Percentiles rank a stretch among this genome's conserved stretches.
Conservation (phyloP, 1,140 invertebrate genomes). For the Drosophila bocki region DNA sequence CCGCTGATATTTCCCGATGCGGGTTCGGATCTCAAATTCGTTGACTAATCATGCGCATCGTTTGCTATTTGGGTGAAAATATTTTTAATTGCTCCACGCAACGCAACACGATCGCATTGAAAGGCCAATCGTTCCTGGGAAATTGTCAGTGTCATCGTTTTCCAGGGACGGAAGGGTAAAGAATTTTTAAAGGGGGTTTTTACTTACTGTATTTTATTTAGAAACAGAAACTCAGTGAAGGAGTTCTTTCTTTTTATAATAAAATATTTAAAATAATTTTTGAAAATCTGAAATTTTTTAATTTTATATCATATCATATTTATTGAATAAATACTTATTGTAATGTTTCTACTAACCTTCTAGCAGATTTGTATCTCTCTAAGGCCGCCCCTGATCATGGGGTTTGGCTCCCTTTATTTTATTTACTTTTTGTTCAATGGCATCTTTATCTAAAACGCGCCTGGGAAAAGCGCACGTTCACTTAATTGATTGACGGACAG, state of each 20-base stretch:
- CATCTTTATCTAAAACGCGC: conserved; percentile 71
- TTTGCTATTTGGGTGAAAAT: conserved; percentile 76
- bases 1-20: conserved; percentile 50
- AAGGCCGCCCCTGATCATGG: neutral
- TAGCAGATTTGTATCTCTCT: neutral
- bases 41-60: conserved; percentile 78
- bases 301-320: too few relatives aligned
- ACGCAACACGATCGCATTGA: conserved; percentile 44
- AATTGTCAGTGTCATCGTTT: conserved; percentile 67
- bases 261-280: too few relatives aligned
- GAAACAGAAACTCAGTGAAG: too few relatives aligned
- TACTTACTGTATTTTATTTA: neutral
- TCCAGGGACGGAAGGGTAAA: neutral
- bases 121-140: conserved; percentile 52
- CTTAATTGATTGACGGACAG: conserved; percentile 71
- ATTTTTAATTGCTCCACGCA: conserved; percentile 65
- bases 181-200: neutral
- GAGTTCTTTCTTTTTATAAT: too few relatives aligned
- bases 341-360: neutral
- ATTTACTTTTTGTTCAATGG: conserved; percentile 30
- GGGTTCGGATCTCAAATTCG: conserved; percentile 64
- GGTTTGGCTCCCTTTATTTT: conserved; percentile 41
- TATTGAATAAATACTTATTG: too few relatives aligned
- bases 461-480: conserved; percentile 70
- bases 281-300: too few relatives aligned